A percentile compares a stretch with the other conserved stretches of the same genome.
Conservation (phyloP, 2,888 invertebrate genomes). For the Caenorhabditis sp. region DNA sequence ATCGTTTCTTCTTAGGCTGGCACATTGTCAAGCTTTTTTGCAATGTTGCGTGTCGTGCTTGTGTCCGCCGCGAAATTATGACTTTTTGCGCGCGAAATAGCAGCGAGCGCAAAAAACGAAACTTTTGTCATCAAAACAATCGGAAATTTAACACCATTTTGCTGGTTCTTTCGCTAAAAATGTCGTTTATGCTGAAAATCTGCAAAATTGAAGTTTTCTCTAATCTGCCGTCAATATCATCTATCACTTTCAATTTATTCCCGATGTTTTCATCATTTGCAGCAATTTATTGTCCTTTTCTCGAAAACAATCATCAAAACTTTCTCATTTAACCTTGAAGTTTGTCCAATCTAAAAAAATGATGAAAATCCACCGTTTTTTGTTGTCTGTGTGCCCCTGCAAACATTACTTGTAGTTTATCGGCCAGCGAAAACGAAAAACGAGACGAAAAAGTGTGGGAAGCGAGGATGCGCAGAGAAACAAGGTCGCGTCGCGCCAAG, state of each 20-base stretch:
- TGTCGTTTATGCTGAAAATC: no score
- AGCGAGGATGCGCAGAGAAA: not conserved
- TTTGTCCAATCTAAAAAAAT: not conserved
- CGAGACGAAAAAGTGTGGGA: not conserved
- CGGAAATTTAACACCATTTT: no score
- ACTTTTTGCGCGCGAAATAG: not conserved
- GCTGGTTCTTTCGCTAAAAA: no score
- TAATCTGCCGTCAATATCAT: not conserved
- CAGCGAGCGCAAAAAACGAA: not conserved
- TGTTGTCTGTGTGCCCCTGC: not conserved
- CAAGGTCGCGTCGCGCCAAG: slow-evolving; percentile 4
- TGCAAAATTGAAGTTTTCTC: not conserved
- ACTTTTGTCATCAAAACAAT: not conserved
- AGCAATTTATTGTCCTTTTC: no score
- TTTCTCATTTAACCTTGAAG: no score
- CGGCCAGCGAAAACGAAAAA: not conserved
- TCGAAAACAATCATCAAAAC: no score
- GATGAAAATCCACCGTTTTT: not conserved
- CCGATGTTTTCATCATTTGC: no score
- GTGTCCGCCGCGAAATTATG: no score
- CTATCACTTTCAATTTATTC: no score
- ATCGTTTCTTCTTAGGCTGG: no score
- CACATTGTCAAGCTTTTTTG: no score
- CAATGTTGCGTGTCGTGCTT: no score
- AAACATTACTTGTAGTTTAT: not conserved